Evolutionary conservation across 2,113 vertebrate genomes (phyloP), one percentile per base, ranked within the genome.

Genomic region (Neolamprologus devosi): DNA sequence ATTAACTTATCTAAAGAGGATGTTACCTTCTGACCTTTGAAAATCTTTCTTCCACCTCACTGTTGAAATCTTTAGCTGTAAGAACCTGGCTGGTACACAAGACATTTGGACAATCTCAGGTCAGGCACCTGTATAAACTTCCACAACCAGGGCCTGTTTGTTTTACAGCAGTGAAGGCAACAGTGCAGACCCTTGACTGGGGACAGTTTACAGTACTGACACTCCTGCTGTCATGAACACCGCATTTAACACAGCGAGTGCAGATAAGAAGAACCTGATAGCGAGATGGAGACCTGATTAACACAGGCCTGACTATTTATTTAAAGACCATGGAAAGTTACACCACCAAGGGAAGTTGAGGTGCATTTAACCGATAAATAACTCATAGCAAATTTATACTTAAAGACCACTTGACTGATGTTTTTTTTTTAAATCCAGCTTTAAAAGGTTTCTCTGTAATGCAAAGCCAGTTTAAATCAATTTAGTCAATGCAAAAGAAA

Each of bases 101-200:
- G 35, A 90, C 47, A 89, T 92, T 42, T 37, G 40, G 90, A 65
- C 21, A 80, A 33, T 45, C 65, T 91, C 90, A 93, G 89, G 11
- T 58, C 51, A 87, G 93, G 91, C 95, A 97, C 92, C 96, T 96
- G 93, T 96, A 97, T 94, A 96, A 97, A 97, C 91, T 94, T 91
- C 92, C 78, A 84, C 42, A 82, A 75, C 82, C 89, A 92, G 83
- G 54, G 82, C 81, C 70, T 94, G 73, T 94, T 96, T 94, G 84
- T 94, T 82, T 90, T 88, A 58, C 83, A 73, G 23, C 88, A 87
- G 91, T 93, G 91, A 91, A 86, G 70, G 60, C 80, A 85, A 19
- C 88, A 9, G 82, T 23, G 47, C 54, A 30, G 37, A 75, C 42
- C 57, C 5, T 9, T 5, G 81, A 73, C 89, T 1, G 73, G 70